Percentiles rank a stretch among this genome's conserved stretches.
Conservation (phyloP, 2,888 invertebrate species). For the Pollenia angustigena region DNA sequence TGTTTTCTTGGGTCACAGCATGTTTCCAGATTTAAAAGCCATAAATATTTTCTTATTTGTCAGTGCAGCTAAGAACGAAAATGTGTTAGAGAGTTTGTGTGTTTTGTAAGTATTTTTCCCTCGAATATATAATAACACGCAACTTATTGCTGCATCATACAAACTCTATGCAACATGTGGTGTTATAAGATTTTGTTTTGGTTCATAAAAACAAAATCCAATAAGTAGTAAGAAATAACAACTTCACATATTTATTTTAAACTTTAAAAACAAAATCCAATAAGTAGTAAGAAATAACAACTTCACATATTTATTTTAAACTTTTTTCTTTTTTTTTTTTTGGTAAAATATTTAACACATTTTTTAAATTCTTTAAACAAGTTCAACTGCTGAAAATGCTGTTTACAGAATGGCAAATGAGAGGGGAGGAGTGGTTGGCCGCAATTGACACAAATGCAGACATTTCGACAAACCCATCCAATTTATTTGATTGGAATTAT, state of each 20-base stretch:
- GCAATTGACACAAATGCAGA: constrained; percentile 53
- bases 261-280: constrained; percentile 43
- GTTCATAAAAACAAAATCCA: constrained; percentile 43
- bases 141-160: constrained; percentile 13
- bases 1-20: constrained; percentile 1
- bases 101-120: constrained; percentile 46
- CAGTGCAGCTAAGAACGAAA: background rate
- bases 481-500: constrained; percentile 64
- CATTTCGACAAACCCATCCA: constrained; percentile 69
- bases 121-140: constrained; percentile 9
- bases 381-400: constrained; percentile 13
- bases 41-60: constrained; percentile 48
- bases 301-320: background rate
- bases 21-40: constrained; percentile 13
- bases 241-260: background rate
- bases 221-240: constrained; percentile 29
- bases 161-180: constrained; percentile 59
- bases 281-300: constrained; percentile 26
- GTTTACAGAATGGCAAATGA: background rate
- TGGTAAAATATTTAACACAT: constrained; percentile 40
- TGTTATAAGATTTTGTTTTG: constrained; percentile 43
- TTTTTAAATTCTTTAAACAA: constrained; percentile 59
- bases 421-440: background rate
- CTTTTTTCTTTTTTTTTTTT: background rate
- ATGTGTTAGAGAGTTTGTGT: constrained; percentile 5